These are phyloP conservation scores for Desoria tigrina DNA, from an alignment of 2,888 invertebrate genomes.

Conservation along the genomic window DNA sequence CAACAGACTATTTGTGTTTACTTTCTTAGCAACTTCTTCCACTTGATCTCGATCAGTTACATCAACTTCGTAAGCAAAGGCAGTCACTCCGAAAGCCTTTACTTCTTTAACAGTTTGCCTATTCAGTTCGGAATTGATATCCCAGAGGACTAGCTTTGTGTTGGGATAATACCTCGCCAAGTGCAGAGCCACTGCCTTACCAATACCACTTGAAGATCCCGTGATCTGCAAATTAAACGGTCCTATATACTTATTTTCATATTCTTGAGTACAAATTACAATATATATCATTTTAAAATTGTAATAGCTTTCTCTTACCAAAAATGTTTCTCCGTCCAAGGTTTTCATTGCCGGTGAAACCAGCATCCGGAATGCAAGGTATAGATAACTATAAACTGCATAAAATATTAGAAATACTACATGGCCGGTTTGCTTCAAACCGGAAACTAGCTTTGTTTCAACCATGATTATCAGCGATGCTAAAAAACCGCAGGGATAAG, in stretches of 20 bases:
- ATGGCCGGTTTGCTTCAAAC: background rate
- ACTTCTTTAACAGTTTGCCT: conserved; percentile 60
- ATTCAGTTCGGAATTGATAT: conserved; percentile 64
- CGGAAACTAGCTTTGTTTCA: too few relatives aligned
- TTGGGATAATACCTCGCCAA: conserved; percentile 59
- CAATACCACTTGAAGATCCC: conserved; percentile 71
- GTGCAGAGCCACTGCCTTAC: conserved; percentile 66
- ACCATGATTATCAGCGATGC: too few relatives aligned
- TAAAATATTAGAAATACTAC: conserved; percentile 13
- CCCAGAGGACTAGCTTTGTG: conserved; percentile 67
- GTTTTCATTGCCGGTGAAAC: conserved; percentile 33
- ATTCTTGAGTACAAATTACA: too few relatives aligned
- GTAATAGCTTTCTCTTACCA: too few relatives aligned
- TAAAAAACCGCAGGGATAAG: too few relatives aligned
- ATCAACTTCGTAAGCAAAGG: conserved; percentile 63
- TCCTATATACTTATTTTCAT: background rate
- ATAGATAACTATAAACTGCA: conserved; percentile 24
- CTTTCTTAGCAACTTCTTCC: conserved; percentile 32
- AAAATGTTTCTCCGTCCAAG: conserved; percentile 38
- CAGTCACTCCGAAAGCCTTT: conserved; percentile 59
- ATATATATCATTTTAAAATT: too few relatives aligned
- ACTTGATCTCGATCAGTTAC: conserved; percentile 62
- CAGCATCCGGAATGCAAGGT: conserved; percentile 24
- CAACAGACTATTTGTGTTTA: background rate
- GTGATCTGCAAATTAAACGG: conserved; percentile 54